Evolutionary conservation across 2,113 vertebrate genomes (phyloP), one percentile per base, ranked within the genome.

Genomic region (Tonatia bakeri): DNA sequence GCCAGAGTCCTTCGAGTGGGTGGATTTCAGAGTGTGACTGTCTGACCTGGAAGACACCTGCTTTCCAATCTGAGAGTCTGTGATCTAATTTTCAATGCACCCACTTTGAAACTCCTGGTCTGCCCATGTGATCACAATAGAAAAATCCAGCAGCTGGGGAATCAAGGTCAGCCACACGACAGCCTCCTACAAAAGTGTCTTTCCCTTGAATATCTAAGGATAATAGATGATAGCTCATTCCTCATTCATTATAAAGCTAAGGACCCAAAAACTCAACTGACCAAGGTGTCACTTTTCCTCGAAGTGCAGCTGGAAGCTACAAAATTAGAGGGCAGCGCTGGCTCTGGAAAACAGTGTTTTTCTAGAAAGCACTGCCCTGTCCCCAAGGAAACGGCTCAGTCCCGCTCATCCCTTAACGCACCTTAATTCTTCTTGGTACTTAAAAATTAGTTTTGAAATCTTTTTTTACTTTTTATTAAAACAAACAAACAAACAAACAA

Each of bases 11-110:
- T 80, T 65, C 84, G 86, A 88, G 33, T 65, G 92, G 72, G 84
- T 0, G 2, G 83, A 83, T 82, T 90, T 90, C 77, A 96, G 85
- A 86, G 15, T 36, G 24, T 40, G 59, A 45, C 76, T 82, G 72
- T 79, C 77, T 81, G 87, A 94, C 67, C 89, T 94, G 9, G 0
- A 80, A 92, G 92, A 88, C 91, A 65, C 61, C 84, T 36, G 54
- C 76, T 87, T 96, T 93, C 65, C 24, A 47, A 17, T 91, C 96
- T 90, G 56, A 93, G 17, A 92, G 52, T 61, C 79, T 79, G 43
- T 59, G 88, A 93, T 91, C 96, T 94, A 94, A 89, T 95, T 94
- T 95, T 45, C 61, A 94, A 36, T n/a, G 91, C 64, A 75, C n/a
- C 77, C 54, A 75, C 85, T 52, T 73, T 40, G 69, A 94, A 90